phyloP scores from a whole-genome alignment of 2,113 vertebrate species.

The Glareola pratincola region DNA sequence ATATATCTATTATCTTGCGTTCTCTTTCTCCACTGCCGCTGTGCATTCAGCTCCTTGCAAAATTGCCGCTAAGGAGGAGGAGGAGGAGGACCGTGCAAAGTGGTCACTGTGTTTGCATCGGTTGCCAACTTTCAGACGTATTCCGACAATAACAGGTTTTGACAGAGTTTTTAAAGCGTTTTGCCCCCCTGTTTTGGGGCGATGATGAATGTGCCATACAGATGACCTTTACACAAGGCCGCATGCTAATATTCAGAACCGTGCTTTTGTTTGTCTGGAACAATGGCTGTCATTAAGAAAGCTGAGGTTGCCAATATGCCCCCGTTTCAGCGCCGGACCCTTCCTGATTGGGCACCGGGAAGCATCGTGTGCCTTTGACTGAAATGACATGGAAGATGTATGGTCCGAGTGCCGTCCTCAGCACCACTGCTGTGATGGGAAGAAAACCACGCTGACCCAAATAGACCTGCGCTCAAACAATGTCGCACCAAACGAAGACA shows the following conservation, averaged over 20 bases:
- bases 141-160: conserved; percentile 68
- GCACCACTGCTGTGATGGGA: conserved; percentile 80
- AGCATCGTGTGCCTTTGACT: conserved; percentile 83
- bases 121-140: conserved; percentile 50
- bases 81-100: conserved; percentile 34
- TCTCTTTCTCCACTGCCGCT: not conserved
- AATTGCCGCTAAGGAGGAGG: not conserved
- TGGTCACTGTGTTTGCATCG: conserved; percentile 8
- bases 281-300: conserved; percentile 82
- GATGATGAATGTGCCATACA: conserved; percentile 82
- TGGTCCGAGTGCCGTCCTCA: conserved; percentile 76
- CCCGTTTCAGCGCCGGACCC: conserved; percentile 61
- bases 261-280: conserved; percentile 79
- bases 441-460: conserved; percentile 84
- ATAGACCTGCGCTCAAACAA: conserved; percentile 79
- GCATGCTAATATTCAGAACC: conserved; percentile 78
- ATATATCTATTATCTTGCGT: not conserved
- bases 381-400: conserved; percentile 86
- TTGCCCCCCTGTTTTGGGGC: conserved; percentile 62
- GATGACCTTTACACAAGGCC: conserved; percentile 75
- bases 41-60: conserved; percentile 43
- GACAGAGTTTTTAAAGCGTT: conserved; percentile 72
- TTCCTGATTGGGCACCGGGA: conserved; percentile 82
- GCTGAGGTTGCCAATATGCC: conserved; percentile 80
- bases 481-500: conserved; percentile 84